Conservation (phyloP, 2,113 vertebrate genomes). For the Apteryx mantelli region DNA sequence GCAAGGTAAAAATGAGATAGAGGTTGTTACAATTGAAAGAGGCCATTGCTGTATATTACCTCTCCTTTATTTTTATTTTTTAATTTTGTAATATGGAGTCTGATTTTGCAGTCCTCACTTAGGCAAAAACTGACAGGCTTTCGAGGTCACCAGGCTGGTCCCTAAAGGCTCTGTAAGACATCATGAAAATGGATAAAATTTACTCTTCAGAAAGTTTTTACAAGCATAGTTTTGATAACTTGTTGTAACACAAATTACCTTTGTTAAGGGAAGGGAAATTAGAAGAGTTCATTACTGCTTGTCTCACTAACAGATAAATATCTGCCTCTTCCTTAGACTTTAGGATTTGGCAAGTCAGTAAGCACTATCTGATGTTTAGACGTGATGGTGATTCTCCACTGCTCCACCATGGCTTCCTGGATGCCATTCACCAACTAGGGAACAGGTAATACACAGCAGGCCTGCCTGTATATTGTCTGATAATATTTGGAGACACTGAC, state of each 20-base stretch:
- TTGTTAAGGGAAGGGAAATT: neutral
- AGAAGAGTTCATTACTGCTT: neutral
- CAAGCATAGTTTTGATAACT: neutral
- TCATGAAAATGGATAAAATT: neutral
- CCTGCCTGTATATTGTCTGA: neutral
- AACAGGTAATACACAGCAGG: neutral
- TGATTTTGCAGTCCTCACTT: neutral
- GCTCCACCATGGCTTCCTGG: neutral
- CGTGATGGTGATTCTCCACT: neutral
- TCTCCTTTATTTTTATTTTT: slow-evolving; percentile 48
- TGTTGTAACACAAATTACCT: neutral
- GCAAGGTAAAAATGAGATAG: slow-evolving; percentile 36
- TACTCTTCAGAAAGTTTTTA: neutral
- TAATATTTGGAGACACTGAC: neutral
- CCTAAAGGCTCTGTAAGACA: neutral
- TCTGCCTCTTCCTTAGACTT: neutral
- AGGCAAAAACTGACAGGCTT: neutral
- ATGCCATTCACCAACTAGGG: neutral
- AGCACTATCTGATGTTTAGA: neutral
- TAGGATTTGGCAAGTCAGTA: neutral
- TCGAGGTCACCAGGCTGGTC: neutral
- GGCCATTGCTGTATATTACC: neutral
- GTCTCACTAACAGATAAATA: neutral
- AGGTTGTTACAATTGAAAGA: slow-evolving; percentile 28
- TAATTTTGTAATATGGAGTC: neutral